phyloP scores from a whole-genome alignment of 2,113 vertebrate genomes.

The Phyllostomus hastatus region DNA sequence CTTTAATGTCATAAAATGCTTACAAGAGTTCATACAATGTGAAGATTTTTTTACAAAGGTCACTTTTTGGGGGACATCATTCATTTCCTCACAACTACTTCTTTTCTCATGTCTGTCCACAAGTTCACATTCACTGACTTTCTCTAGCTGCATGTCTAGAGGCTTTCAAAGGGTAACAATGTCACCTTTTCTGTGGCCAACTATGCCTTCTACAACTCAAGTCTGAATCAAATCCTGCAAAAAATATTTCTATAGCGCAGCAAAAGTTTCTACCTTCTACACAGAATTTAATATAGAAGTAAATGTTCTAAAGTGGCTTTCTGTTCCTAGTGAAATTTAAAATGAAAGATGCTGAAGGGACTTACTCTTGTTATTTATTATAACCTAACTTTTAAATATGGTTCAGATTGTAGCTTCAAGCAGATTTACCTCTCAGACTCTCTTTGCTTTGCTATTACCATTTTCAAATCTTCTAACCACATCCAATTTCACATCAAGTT shows the following conservation, averaged over 20 bases:
- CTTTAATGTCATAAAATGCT: not conserved
- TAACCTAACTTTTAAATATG: not conserved
- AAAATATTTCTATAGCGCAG: not conserved
- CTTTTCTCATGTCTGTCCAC: not conserved
- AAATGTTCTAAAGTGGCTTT: not conserved
- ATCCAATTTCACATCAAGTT: not conserved
- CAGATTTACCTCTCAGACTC: not conserved
- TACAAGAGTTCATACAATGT: not conserved
- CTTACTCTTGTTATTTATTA: not conserved
- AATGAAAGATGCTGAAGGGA: not conserved
- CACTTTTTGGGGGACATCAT: not conserved
- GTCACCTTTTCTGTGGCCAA: not conserved
- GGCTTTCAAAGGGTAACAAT: not conserved
- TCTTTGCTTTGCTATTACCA: not conserved
- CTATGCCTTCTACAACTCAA: not conserved
- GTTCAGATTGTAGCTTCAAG: not conserved
- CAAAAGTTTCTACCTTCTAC: not conserved
- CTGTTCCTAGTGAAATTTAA: not conserved
- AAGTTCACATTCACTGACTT: not conserved
- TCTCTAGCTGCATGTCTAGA: not conserved
- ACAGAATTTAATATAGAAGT: not conserved
- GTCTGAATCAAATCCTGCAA: not conserved
- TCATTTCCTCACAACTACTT: not conserved
- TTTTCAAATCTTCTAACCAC: not conserved
- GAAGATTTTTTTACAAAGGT: not conserved